phyloP scores from a whole-genome alignment of 2,113 vertebrate genomes.

The Cryptoleucopteryx plumbea region DNA sequence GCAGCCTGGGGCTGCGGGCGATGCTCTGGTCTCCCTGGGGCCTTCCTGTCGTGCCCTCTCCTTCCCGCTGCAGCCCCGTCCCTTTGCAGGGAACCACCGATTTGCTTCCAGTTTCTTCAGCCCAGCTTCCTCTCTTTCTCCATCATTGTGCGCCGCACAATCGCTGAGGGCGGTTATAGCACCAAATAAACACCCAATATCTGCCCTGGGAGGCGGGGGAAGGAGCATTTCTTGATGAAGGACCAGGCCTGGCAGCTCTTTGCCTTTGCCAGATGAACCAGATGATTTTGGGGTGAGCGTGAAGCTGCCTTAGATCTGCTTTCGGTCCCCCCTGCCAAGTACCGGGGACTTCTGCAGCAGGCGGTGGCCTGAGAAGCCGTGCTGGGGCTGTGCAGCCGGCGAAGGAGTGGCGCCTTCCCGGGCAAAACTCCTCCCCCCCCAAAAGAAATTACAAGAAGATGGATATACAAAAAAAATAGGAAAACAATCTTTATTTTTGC shows the following conservation, averaged over 20 bases:
- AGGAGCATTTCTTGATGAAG: background rate
- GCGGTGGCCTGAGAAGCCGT: background rate
- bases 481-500: background rate
- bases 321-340: fast-evolving
- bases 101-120: background rate
- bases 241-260: background rate
- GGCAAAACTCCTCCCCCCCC: background rate
- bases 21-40: background rate
- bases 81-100: background rate
- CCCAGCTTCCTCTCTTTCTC: background rate
- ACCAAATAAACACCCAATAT: background rate
- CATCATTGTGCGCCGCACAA: background rate
- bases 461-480: background rate
- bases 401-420: background rate
- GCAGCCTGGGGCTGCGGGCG: background rate
- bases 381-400: fast-evolving
- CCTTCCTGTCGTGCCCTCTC: background rate
- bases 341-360: background rate
- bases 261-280: background rate
- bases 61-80: fast-evolving
- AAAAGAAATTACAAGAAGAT: background rate
- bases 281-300: background rate
- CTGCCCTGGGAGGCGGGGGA: background rate
- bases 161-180: fast-evolving
- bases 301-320: background rate